Evolutionary conservation across 1,140 invertebrate genomes (phyloP).

Genomic region (Drosophila pseudoobscura): DNA sequence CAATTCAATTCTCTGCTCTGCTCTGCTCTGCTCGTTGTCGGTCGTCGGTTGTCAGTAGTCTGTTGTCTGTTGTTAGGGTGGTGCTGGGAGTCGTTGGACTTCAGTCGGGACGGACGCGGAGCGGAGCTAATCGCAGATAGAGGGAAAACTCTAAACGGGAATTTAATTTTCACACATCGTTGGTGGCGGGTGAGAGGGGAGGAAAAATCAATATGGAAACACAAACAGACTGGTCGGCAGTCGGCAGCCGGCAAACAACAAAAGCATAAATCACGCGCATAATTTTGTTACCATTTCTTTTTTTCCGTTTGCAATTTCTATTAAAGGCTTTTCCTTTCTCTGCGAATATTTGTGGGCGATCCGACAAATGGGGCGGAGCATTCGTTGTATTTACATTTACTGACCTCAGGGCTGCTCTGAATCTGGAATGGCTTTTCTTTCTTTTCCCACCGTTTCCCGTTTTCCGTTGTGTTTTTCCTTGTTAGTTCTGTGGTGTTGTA

Average conservation of each 20-base stretch:
- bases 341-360: not conserved
- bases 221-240: conserved; percentile 20
- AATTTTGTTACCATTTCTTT: conserved; percentile 54
- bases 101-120: not conserved
- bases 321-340: conserved; percentile 16
- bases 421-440: conserved; percentile 11
- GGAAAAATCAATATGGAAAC: conserved; percentile 56
- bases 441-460: conserved; percentile 2
- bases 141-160: conserved; percentile 55
- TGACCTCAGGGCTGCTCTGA: conserved; percentile 44
- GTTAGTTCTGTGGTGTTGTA: conserved; percentile 7
- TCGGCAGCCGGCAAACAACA: conserved; percentile 37
- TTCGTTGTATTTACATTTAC: conserved; percentile 66
- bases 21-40: not conserved
- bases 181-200: conserved; percentile 12
- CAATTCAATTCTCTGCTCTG: conserved; percentile 65
- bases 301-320: conserved; percentile 39
- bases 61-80: no score
- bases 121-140: conserved; percentile 49
- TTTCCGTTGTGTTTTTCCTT: conserved; percentile 6
- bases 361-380: conserved; percentile 41
- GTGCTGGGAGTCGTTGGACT: no score
- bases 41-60: no score
- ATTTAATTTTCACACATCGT: conserved; percentile 78
- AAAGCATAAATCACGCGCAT: conserved; percentile 66